Evolutionary conservation across 1,140 invertebrate species (phyloP), one percentile per base, ranked within the genome.

Genomic region (Melipona quadrifasciata): DNA sequence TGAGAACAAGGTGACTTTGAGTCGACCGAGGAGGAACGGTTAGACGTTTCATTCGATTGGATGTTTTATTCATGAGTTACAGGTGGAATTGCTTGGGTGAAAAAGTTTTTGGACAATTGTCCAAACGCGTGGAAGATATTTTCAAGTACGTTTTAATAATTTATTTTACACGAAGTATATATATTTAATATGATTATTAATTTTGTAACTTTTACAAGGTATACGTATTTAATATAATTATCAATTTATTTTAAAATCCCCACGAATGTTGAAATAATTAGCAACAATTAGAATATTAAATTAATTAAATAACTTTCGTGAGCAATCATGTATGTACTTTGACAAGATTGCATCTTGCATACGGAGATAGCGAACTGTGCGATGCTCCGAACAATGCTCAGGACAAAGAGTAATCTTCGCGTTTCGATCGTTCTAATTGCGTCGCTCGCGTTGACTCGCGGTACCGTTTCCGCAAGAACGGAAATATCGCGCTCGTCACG

Each of bases 401-500:
- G 31, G 1, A 34, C 65, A 67, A 67, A 67, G 39, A 47, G 19
- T 34, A 67, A 67, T 73, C 14, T 57, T 16, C 11, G 10, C n/a
- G n/a, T 51, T 65, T 78, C 61, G 47, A 64, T 73, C 58, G 65
- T n/a, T 34, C 65, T 89, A 86, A 88, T 89, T 77, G 70, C 72
- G 58, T 27, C 31, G 0, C 16, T 27, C 24, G 0, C 19, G 71
- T 70, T 85, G 58, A 79, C 74, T 68, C 61, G 53, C 17, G 34
- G 71, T 75, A 84, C 86, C 75, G 64, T 84, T 81, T 73, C 31
- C 31, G 74, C 71, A 51, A 27, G 31, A 39, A 27, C 65, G 70
- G 47, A 77, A 47, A 39, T 31, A 86, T 64, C 61, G 57, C 47
- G 73, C 72, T 86, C 80, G 47, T 76, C 70, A 76, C 31, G 72